Evolutionary conservation across 2,888 invertebrate species (phyloP).

Genomic region (Sussaba pulchella): DNA sequence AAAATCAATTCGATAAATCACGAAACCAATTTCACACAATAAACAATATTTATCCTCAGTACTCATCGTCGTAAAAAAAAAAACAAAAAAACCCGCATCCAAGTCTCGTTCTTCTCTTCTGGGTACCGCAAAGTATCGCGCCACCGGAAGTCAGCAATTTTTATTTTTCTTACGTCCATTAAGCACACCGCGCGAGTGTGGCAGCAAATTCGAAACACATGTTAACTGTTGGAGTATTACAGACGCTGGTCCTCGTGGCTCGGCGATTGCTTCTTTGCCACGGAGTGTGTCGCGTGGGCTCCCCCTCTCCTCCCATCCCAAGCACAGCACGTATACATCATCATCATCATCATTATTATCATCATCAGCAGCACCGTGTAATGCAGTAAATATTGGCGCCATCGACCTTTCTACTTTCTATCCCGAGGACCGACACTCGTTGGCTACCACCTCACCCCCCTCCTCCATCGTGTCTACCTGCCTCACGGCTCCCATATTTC

Average conservation of each 20-base stretch:
- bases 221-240: slow-evolving; percentile 34
- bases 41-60: background rate
- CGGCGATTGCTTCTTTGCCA: background rate
- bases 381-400: slow-evolving; percentile 39
- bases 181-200: slow-evolving; percentile 62
- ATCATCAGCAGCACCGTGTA: slow-evolving; percentile 43
- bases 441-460: slow-evolving; percentile 9
- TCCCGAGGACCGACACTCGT: slow-evolving; percentile 3
- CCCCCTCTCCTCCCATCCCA: background rate
- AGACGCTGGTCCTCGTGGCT: background rate
- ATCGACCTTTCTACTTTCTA: slow-evolving; percentile 21
- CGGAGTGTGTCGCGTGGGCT: slow-evolving; percentile 45
- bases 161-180: slow-evolving; percentile 50
- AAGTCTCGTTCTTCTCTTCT: slow-evolving; percentile 31
- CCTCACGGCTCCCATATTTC: background rate
- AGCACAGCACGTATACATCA: slow-evolving; percentile 12
- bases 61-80: background rate
- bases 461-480: slow-evolving; percentile 28
- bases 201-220: slow-evolving; percentile 65
- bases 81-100: background rate
- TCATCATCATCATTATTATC: slow-evolving; percentile 11
- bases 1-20: background rate
- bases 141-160: slow-evolving; percentile 60
- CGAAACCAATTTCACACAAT: background rate
- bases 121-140: slow-evolving; percentile 33